Evolutionary conservation across 1,140 invertebrate species (phyloP).

Genomic region (Vollenhovia emeryi): DNA sequence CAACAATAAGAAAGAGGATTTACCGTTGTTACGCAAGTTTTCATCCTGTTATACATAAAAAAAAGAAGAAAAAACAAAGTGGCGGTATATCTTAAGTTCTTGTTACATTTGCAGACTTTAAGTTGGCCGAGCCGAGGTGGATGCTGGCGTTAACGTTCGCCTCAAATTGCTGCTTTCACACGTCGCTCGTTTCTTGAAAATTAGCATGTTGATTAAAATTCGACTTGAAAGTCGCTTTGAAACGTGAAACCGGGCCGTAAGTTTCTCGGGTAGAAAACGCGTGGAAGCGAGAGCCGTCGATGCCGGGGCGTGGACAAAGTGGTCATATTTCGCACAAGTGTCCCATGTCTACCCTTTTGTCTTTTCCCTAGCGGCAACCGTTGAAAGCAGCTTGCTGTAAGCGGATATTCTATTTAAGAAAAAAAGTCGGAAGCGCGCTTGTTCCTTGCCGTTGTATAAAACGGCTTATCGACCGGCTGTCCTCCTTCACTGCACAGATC

Average conservation of each 20-base stretch:
- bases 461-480: constrained; percentile 46
- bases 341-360: constrained; percentile 66
- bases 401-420: constrained; percentile 77
- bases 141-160: constrained; percentile 3
- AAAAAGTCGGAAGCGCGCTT: constrained; percentile 51
- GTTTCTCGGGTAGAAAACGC: constrained; percentile 43
- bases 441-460: constrained; percentile 32
- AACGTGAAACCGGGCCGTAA: constrained; percentile 46
- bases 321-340: constrained; percentile 61
- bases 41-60: constrained; percentile 23
- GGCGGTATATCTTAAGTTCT: neutral
- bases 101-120: constrained; percentile 8
- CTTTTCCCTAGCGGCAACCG: constrained; percentile 52
- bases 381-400: constrained; percentile 74
- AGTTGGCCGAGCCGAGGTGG: neutral
- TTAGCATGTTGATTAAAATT: constrained; percentile 58
- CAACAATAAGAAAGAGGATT: neutral
- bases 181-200: constrained; percentile 31
- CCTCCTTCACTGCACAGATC: constrained; percentile 9
- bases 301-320: constrained; percentile 48
- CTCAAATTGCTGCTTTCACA: constrained; percentile 38
- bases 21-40: neutral
- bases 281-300: constrained; percentile 41
- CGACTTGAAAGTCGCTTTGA: constrained; percentile 53
- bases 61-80: constrained; percentile 13